Evolutionary conservation across 2,888 invertebrate genomes (phyloP).

Genomic region (Drosophila meridiana): DNA sequence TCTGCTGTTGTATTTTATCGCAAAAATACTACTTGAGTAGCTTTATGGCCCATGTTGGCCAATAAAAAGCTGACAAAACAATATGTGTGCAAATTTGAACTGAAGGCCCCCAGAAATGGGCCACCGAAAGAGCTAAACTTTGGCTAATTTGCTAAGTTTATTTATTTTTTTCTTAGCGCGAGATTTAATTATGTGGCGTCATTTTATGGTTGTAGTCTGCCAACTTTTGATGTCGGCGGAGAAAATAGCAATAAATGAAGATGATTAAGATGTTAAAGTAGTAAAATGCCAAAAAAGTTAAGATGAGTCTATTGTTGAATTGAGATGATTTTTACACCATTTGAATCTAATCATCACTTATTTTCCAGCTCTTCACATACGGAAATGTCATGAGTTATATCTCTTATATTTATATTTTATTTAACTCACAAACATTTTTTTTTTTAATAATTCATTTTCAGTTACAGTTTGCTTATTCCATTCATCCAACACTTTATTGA

Average conservation of each 20-base stretch:
- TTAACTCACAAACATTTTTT: neutral
- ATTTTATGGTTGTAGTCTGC: conserved; percentile 1
- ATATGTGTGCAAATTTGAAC: conserved; percentile 73
- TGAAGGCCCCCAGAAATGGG: conserved; percentile 49
- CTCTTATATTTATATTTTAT: neutral
- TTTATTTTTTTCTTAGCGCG: conserved; percentile 14
- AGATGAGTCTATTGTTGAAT: neutral
- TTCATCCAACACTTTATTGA: neutral
- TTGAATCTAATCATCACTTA: neutral
- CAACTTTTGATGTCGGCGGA: neutral
- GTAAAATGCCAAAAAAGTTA: neutral
- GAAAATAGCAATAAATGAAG: neutral
- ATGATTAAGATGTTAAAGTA: neutral
- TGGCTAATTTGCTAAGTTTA: conserved; percentile 49
- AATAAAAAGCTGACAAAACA: conserved; percentile 83
- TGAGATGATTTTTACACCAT: neutral
- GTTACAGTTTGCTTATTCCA: neutral
- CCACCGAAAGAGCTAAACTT: conserved; percentile 60
- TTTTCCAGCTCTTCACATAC: neutral
- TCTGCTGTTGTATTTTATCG: conserved; percentile 80
- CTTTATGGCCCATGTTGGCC: conserved; percentile 80
- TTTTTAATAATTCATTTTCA: neutral
- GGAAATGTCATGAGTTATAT: neutral
- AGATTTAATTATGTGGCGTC: conserved; percentile 29
- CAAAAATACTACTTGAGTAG: conserved; percentile 83